phyloP scores from a whole-genome alignment of 2,797 vertebrate genomes.

The Mallotus villosus region DNA sequence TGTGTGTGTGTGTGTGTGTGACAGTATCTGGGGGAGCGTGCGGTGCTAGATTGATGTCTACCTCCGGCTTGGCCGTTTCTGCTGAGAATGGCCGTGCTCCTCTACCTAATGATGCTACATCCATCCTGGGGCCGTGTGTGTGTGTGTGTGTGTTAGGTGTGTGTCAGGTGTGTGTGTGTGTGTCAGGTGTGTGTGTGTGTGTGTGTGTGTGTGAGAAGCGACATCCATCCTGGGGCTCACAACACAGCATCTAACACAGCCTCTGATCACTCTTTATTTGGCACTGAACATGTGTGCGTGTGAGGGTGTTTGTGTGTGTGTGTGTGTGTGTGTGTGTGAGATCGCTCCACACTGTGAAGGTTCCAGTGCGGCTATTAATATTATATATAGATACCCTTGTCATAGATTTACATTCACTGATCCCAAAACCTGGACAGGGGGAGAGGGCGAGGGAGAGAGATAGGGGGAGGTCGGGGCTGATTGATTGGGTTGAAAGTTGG shows the following conservation, averaged over 20 bases:
- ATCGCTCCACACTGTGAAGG: constrained; percentile 75
- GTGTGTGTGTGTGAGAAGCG: constrained; percentile 36
- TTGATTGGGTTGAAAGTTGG: constrained; percentile 70
- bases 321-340: constrained; percentile 15
- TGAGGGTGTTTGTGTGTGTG: constrained; percentile 36
- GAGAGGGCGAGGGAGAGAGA: constrained; percentile 64
- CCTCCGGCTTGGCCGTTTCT: constrained; percentile 84
- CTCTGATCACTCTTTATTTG: constrained; percentile 90
- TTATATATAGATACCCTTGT: constrained; percentile 99
- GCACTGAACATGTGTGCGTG: constrained; percentile 74
- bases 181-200: constrained; percentile 38
- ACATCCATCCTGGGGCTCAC: constrained; percentile 78
- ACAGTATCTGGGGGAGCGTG: constrained; percentile 74
- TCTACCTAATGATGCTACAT: constrained; percentile 93
- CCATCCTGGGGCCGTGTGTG: constrained; percentile 83
- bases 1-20: constrained; percentile 43
- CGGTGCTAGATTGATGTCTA: constrained; percentile 88
- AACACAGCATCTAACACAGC: constrained; percentile 75
- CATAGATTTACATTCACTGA: constrained; percentile 91
- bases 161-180: constrained; percentile 13
- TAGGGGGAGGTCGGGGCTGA: constrained; percentile 67
- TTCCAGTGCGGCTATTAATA: constrained; percentile 90
- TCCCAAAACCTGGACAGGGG: constrained; percentile 77
- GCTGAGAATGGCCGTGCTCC: constrained; percentile 83
- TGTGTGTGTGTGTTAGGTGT: constrained; percentile 40